Percentiles rank a stretch among this genome's conserved stretches.
phyloP scores from a whole-genome alignment of 2,888 invertebrate species.

The Fragum fragum region DNA sequence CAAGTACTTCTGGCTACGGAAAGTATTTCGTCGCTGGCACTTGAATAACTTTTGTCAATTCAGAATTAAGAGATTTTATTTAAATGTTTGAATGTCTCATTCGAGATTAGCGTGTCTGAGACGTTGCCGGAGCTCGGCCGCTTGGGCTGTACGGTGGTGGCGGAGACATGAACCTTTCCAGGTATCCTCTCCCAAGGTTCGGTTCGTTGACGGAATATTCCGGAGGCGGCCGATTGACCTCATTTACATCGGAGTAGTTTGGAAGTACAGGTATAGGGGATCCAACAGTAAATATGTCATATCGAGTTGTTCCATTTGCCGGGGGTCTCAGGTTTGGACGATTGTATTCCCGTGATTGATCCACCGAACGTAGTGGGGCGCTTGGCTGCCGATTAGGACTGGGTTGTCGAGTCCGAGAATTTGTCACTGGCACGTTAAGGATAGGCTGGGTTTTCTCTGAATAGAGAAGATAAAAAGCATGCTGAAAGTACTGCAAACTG shows the following conservation, averaged over 20 bases:
- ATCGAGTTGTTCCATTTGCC: neutral
- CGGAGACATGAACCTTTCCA: neutral
- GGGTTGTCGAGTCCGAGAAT: neutral
- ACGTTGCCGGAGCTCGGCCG: neutral
- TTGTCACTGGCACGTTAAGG: neutral
- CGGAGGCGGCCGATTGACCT: constrained; percentile 6
- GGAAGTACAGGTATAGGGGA: neutral
- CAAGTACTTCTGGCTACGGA: too few species aligned
- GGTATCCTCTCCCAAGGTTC: neutral
- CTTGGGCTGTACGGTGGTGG: neutral
- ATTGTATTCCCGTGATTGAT: neutral
- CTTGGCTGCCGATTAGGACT: neutral
- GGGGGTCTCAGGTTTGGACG: neutral
- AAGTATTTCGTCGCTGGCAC: too few species aligned
- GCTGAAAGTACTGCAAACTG: too few species aligned
- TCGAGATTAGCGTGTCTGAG: neutral
- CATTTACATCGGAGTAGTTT: neutral
- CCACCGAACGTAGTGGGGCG: neutral
- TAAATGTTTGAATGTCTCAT: too few species aligned
- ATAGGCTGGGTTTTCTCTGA: neutral
- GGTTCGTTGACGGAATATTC: constrained; percentile 11
- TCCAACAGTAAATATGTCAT: constrained; percentile 7
- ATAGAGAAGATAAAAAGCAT: neutral
- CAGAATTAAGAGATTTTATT: too few species aligned
- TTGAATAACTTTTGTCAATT: too few species aligned